Evolutionary conservation across 2,888 invertebrate genomes (phyloP).

Genomic region (Aspidiotus destructor): DNA sequence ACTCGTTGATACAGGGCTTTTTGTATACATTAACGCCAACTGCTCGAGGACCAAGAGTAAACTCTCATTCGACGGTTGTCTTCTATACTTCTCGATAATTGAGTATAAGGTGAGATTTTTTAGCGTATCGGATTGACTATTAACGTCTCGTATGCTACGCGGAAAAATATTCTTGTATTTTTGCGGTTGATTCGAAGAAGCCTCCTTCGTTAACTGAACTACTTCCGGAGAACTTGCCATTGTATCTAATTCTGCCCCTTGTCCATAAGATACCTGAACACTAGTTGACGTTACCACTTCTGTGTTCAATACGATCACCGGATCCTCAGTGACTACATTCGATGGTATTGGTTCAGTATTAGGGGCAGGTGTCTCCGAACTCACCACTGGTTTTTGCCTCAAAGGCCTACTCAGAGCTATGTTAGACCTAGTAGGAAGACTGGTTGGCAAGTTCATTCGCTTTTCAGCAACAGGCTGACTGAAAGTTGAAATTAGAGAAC

Average conservation of each 20-base stretch:
- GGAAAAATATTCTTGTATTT: conserved; percentile 29
- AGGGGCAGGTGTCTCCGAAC: conserved; percentile 2
- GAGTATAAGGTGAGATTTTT: not conserved
- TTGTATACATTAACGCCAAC: conserved; percentile 27
- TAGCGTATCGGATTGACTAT: not conserved
- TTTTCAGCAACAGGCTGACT: not conserved
- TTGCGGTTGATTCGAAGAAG: not conserved
- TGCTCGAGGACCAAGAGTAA: conserved; percentile 29
- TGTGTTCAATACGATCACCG: conserved; percentile 32
- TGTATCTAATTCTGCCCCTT: conserved; percentile 1
- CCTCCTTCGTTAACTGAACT: conserved; percentile 7
- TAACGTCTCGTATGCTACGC: conserved; percentile 18
- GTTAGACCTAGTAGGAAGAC: conserved; percentile 62
- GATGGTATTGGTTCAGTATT: conserved; percentile 8
- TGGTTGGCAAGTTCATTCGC: conserved; percentile 16
- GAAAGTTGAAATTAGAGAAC: not conserved
- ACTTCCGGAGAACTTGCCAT: not conserved
- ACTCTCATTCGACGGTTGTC: conserved; percentile 30
- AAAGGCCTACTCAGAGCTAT: conserved; percentile 63
- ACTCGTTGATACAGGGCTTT: conserved; percentile 18
- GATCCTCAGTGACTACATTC: conserved; percentile 11
- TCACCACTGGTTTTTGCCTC: conserved; percentile 35
- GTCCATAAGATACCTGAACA: conserved; percentile 33
- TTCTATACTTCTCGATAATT: conserved; percentile 28
- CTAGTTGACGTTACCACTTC: conserved; percentile 35